Evolutionary conservation across 2,888 invertebrate genomes (phyloP), one percentile per base, ranked within the genome.

Genomic region (Scelioninae gen. 1): DNA sequence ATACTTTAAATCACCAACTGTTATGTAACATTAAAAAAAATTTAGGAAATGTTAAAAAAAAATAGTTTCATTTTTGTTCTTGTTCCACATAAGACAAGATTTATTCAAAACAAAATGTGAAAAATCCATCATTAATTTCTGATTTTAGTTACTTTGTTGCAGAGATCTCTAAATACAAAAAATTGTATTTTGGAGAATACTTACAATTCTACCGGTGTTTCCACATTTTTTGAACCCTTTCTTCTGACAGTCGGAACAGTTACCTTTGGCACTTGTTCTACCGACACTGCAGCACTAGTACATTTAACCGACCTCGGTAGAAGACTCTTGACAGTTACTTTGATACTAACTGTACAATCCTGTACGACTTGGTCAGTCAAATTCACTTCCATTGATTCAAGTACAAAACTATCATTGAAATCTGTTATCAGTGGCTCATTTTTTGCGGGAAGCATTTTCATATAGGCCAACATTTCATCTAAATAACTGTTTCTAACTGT

Each of bases 401-500:
- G 90, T 86, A 93, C 93, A 86, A 95, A 94, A 86, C 94, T 93
- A 84, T 94, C 94, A 82, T 93, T 94, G 51, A 94, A 92, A 85
- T 94, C 94, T 0, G 94, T 93, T 49, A 94, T 88, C 16, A 95
- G 93, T 0, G 94, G 91, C 51, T 94, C 93, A 0, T 92, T 88
- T 65, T 92, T 91, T 0, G 92, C 85, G 1, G 32, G 47, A 0
- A 95, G 91, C 78, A 93, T 93, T 88, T 94, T 94, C 76, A 95
- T 93, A 1, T 95, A 94, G 68, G 95, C 96, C 87, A 95, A 93
- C 95, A 97, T 96, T 90, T 98, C 96, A 87, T 97, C 96, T 90
- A 96, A 97, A 91, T 97, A 97, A 84, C 95, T 95, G 87, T 95
- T 94, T 89, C 96, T 94, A 87, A 95, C 95, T 84, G 96, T 94